Evolutionary conservation across 1,140 invertebrate genomes (phyloP), one percentile per base, ranked within the genome.

Genomic region (Bombus balteatus): DNA sequence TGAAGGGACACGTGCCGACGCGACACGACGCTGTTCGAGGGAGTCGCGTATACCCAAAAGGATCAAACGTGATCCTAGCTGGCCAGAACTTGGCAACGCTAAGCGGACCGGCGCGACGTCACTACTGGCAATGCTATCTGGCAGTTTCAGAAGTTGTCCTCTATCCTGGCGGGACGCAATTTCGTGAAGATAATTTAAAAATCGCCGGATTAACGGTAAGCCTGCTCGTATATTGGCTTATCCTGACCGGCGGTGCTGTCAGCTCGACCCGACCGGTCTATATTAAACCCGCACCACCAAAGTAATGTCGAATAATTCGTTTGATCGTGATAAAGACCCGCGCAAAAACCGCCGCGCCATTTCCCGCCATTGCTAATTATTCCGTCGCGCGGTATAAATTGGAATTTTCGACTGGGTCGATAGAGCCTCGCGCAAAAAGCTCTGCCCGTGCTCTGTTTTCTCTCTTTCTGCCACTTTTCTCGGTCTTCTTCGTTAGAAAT

Each of bases 111-210:
- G 1, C 90, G 87, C 87, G 13, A 9, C 87, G 87, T 88, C 89
- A 88, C 87, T 83, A 41, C 41, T 39, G 66, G 18, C 66, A 34
- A 34, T 68, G 76, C 89, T 93, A 93, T 94, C 92, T 93, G 88
- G 90, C 87, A 89, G 87, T 88, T 89, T 91, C 91, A 89, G 91
- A 88, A 91, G 86, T 92, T 87, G 86, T 70, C 57, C 88, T 89
- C 86, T 88, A 70, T 89, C 91, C 86, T 82, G 76, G 73, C 76
- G 85, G 88, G 92, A 90, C 84, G 88, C 81, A 76, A 87, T 88
- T 89, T 87, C 83, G 89, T 88, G 89, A 91, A 90, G 92, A 93
- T 90, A 92, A 88, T 93, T 93, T 93, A 92, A 93, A 93, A 93
- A 93, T 92, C 90, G 87, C 75, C n/a, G 83, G 92, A 92, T 89